Evolutionary conservation across 2,113 vertebrate species (phyloP), one percentile per base, ranked within the genome.

Genomic region (Ciconia boyciana): DNA sequence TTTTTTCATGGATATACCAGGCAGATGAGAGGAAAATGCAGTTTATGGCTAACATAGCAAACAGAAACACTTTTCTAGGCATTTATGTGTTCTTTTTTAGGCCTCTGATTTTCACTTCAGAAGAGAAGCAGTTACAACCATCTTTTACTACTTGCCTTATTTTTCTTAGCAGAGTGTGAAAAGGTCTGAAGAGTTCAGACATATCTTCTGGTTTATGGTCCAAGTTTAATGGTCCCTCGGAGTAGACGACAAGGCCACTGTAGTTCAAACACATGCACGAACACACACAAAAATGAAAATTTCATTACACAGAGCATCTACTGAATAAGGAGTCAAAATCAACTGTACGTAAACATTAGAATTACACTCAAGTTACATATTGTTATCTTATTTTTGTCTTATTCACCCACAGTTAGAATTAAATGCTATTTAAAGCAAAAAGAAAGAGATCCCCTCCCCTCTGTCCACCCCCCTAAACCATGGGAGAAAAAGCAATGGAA

Each of bases 111-210:
- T 91, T 87, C 48, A 54, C 25, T 78, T 54, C 43, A 79, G 31
- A 87, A 83, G 26, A 93, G 58, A 62, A 82, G 44, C 34, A 84
- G 21, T 62, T 93, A 72, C n/a, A 95, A 70, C 65, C 68, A 48
- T 25, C 31, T 36, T 83, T 89, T 68, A 87, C 55, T 64, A 97
- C 97, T 96, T 98, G 98, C 99, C 99, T 99, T 97, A 99, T 99
- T 97, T 99, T 99, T 97, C 99, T 98, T 61, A 99, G 97, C 95
- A 99, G 97, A 36, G 99, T 99, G 94, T 99, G 99, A 97, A 99
- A 99, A 84, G 99, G 99, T 77, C 99, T 98, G 97, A 99, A 99
- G 88, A 99, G 99, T 96, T 99, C 99, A 11, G 99, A 99, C 98
- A 99, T 99, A 96, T 99, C 99, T 94, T 99, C 99, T 65, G 98